Base-by-base conservation (phyloP, 2,888 invertebrate species). In the Nyleta sp. region DNA sequence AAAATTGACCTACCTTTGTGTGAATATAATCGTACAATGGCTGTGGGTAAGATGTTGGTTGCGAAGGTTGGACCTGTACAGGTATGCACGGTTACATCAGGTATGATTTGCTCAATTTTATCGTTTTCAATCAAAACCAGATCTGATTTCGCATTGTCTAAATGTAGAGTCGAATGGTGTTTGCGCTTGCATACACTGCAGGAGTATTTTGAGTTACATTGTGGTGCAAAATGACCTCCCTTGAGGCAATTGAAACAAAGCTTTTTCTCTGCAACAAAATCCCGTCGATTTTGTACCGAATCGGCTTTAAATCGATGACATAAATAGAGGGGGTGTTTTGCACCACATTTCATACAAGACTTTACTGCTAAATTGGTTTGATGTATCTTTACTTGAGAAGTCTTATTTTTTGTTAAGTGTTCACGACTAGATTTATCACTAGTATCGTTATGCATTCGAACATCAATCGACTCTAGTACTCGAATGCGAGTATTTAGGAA, bases 171-270 rank as follows among this genome's bases (percentile, higher is more conserved):
- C n/a, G n/a, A n/a, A 17, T 53, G 53, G n/a, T 53, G 53, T 20
- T 20, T 33, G 2, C 11, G 8, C 20, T 53, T 53, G 17, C 53
- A 53, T 1, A 3, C 2, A 6, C 11, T 10, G n/a, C 53, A 53
- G 0, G n/a, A 1, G 15, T 35, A 53, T n/a, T 35, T 33, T 2
- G 53, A 53, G 4, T n/a, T 4, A 20, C 53, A 53, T 13, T 53
- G 53, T 15, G 53, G 10, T 20, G 20, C 10, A 11, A 11, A n/a
- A n/a, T 53, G 53, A 15, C 53, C 53, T 3, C n/a, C 13, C 3
- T 20, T 33, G 1, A 53, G n/a, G 20, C 53, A 53, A 53, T 53
- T 53, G 4, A 20, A 28, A 53, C 53, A 53, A 1, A 33, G 3
- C n/a, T 35, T 53, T 8, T 11, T 8, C 17, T 42, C 10, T 2